Evolutionary conservation across 2,797 vertebrate species (phyloP).

Genomic region (Anguilla megastoma): DNA sequence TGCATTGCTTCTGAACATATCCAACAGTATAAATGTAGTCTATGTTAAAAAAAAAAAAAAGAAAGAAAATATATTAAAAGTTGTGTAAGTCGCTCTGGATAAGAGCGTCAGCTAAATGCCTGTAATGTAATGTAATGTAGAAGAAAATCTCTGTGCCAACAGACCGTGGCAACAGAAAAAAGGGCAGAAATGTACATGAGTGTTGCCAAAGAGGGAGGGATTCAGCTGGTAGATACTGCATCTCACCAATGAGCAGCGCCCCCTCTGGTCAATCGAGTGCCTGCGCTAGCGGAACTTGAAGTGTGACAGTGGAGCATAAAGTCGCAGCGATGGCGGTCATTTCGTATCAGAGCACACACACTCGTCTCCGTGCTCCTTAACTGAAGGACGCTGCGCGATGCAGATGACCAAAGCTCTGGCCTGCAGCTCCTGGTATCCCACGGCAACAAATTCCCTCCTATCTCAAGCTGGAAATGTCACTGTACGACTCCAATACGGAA

Average conservation of each 20-base stretch:
- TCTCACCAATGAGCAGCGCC: background rate
- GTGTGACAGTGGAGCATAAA: too few relatives aligned
- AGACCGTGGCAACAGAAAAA: background rate
- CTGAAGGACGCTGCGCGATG: background rate
- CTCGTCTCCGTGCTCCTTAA: background rate
- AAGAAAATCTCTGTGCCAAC: background rate
- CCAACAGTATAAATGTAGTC: too few relatives aligned
- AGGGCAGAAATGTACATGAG: background rate
- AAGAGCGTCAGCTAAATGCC: too few relatives aligned
- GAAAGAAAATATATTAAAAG: too few relatives aligned
- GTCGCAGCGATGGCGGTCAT: background rate
- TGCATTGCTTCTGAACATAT: too few relatives aligned
- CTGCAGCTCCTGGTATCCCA: background rate
- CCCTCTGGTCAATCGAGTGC: background rate
- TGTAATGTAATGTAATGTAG: too few relatives aligned
- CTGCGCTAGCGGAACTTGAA: background rate
- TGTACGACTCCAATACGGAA: background rate
- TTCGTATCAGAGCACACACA: background rate
- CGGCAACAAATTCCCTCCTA: background rate
- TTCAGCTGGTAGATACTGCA: background rate
- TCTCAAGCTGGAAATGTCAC: background rate
- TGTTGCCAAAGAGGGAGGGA: background rate
- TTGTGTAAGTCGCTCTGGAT: too few relatives aligned
- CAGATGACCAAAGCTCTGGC: background rate
- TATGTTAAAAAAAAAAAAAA: too few relatives aligned